Conservation (phyloP, 2,113 vertebrate species). For the Chamaea fasciata region DNA sequence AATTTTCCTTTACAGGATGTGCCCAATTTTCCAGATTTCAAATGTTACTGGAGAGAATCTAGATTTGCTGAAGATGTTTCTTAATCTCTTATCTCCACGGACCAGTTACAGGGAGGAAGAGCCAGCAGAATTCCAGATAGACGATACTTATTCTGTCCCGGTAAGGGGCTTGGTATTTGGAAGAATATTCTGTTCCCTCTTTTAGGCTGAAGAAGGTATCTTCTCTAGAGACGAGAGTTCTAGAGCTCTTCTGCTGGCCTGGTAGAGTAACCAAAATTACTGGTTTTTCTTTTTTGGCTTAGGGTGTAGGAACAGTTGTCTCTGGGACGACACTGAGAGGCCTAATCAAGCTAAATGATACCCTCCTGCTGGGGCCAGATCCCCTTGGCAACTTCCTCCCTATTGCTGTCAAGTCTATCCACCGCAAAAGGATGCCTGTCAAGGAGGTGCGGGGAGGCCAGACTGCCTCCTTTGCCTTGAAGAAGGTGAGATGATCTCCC, state of each 20-base stretch:
- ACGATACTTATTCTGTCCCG: slow-evolving; percentile 98
- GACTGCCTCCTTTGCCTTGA: slow-evolving; percentile 95
- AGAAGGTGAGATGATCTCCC: slow-evolving; percentile 80
- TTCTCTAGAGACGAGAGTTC: background rate
- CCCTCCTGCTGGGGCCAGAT: slow-evolving; percentile 91
- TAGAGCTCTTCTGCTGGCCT: background rate
- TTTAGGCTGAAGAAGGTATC: background rate
- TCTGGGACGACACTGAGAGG: slow-evolving; percentile 94
- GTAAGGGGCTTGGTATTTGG: slow-evolving; percentile 65
- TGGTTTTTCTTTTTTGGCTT: background rate
- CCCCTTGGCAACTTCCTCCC: slow-evolving; percentile 92
- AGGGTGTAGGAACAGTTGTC: slow-evolving; percentile 97
- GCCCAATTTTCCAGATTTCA: slow-evolving; percentile 98
- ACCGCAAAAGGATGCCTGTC: slow-evolving; percentile 96
- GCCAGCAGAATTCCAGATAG: slow-evolving; percentile 97
- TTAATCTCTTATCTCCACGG: slow-evolving; percentile 94
- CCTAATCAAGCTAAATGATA: slow-evolving; percentile 94
- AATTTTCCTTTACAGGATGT: slow-evolving; percentile 81
- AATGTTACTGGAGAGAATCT: slow-evolving; percentile 96
- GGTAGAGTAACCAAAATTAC: background rate
- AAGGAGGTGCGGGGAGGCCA: slow-evolving; percentile 96
- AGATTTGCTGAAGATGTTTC: slow-evolving; percentile 97
- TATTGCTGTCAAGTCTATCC: slow-evolving; percentile 97
- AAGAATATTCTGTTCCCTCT: background rate
- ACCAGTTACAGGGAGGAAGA: slow-evolving; percentile 95